Evolutionary conservation across 2,113 vertebrate species (phyloP).

Genomic region (Atherinomorus stipes): DNA sequence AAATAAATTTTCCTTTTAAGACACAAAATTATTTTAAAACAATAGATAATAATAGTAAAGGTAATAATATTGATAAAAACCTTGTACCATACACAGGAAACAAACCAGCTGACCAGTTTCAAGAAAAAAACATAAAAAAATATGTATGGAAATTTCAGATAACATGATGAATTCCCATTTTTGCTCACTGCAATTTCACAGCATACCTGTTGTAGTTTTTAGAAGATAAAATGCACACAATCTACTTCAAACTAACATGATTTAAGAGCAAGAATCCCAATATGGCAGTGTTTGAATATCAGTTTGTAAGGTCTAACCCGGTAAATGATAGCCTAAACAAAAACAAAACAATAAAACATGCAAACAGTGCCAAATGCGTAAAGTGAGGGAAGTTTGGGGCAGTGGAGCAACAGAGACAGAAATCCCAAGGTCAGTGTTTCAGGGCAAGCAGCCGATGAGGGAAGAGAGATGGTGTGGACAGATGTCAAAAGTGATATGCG

Average conservation of each 20-base stretch:
- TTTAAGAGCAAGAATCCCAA: constrained; percentile 9
- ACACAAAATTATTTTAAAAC: no score
- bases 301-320: constrained; percentile 50
- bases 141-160: not conserved
- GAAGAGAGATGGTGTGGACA: constrained; percentile 82
- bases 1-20: no score
- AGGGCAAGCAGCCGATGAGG: constrained; percentile 78
- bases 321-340: constrained; percentile 41
- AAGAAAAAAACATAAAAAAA: no score
- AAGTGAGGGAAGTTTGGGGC: constrained; percentile 31
- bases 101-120: no score
- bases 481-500: constrained; percentile 88
- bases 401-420: constrained; percentile 44
- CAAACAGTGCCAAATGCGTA: constrained; percentile 49
- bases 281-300: constrained; percentile 27
- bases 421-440: constrained; percentile 86
- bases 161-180: not conserved
- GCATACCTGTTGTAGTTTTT: not conserved
- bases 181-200: not conserved
- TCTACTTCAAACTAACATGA: not conserved
- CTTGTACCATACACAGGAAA: no score
- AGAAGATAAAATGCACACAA: not conserved
- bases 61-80: constrained; percentile 7
- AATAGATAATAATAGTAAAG: no score
- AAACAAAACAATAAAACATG: constrained; percentile 26